These are phyloP conservation scores for Ladona fulva DNA, from an alignment of 1,140 invertebrate genomes.

Conservation along the genomic window DNA sequence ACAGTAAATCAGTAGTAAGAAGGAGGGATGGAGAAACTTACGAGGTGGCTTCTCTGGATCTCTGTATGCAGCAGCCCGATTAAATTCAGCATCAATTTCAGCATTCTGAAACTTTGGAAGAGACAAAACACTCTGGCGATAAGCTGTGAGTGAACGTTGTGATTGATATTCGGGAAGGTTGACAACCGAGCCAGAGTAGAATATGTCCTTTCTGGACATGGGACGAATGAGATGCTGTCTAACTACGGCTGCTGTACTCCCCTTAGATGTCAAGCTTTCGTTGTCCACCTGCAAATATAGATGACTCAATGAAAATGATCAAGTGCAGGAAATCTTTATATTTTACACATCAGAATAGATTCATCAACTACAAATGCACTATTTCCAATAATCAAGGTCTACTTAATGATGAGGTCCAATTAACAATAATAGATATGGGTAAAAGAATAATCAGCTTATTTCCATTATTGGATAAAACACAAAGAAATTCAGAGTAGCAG, in stretches of 20 bases:
- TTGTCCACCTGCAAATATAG: constrained; percentile 19
- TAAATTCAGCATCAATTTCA: background rate
- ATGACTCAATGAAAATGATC: no score
- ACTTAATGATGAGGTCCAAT: no score
- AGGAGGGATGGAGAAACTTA: no score
- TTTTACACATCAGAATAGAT: no score
- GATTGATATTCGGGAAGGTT: constrained; percentile 88
- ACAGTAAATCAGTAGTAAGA: no score
- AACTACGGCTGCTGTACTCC: constrained; percentile 44
- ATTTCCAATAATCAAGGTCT: no score
- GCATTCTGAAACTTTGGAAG: constrained; percentile 42
- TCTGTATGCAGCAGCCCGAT: constrained; percentile 20
- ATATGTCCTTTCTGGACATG: constrained; percentile 92
- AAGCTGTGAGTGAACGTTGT: constrained; percentile 82
- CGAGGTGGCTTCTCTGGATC: constrained; percentile 6
- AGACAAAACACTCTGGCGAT: constrained; percentile 73
- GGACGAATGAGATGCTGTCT: constrained; percentile 72
- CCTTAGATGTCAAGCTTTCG: constrained; percentile 34
- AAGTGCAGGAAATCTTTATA: no score
- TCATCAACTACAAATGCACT: no score
- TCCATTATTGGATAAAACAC: no score
- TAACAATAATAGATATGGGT: no score
- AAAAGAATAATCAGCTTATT: no score
- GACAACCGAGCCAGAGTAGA: constrained; percentile 90
- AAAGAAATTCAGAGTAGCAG: no score